Conservation (phyloP, 2,888 invertebrate species). For the Spilosoma lubricipeda region DNA sequence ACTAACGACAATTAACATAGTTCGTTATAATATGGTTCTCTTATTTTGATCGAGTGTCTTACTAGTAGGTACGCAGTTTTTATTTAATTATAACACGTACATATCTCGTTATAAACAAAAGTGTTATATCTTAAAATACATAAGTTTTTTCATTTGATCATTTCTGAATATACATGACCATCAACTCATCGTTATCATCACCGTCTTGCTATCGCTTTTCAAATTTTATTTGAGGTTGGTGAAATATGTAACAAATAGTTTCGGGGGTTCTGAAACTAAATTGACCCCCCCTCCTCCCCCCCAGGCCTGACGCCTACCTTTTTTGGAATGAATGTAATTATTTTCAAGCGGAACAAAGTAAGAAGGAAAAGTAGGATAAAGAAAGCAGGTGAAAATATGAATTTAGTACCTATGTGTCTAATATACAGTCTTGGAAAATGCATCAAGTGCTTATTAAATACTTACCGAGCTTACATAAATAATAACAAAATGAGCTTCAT, state of each 20-base stretch:
- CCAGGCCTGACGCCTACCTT: not conserved
- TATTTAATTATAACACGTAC: slow-evolving; percentile 1
- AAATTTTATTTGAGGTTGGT: not conserved
- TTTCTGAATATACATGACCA: not conserved
- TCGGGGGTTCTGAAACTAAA: no score
- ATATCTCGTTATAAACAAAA: slow-evolving; percentile 6
- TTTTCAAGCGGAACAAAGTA: not conserved
- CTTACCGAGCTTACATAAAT: not conserved
- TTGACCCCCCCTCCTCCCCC: no score
- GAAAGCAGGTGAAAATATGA: not conserved
- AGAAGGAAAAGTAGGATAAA: not conserved
- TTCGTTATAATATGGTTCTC: slow-evolving; percentile 1
- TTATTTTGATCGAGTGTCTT: slow-evolving; percentile 5
- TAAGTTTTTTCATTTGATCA: not conserved
- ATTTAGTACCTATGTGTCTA: not conserved
- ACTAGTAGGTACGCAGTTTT: slow-evolving; percentile 5
- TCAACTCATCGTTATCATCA: not conserved
- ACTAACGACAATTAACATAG: slow-evolving; percentile 22
- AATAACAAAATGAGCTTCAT: not conserved
- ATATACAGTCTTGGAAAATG: not conserved
- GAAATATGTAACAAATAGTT: no score
- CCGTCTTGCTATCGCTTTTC: not conserved
- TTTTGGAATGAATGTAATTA: not conserved
- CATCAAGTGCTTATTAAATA: not conserved
- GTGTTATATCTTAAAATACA: not conserved